Evolutionary conservation across 2,113 vertebrate species (phyloP).

Genomic region (Bubalus kerabau): DNA sequence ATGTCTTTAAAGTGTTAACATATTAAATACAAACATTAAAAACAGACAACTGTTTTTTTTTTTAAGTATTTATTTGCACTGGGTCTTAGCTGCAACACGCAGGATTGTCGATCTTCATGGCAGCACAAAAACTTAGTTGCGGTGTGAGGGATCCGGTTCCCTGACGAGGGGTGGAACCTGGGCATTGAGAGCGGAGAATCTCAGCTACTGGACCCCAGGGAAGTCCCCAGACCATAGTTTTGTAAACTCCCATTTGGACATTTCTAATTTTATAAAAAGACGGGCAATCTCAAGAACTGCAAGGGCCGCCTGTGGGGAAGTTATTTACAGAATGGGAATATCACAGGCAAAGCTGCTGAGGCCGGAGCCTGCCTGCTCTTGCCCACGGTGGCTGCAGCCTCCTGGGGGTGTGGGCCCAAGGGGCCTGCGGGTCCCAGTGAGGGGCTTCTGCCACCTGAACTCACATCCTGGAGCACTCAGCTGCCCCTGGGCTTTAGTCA

Average conservation of each 20-base stretch:
- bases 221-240: background rate
- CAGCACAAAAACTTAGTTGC: background rate
- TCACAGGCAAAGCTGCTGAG: background rate
- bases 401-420: background rate
- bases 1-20: background rate
- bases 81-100: background rate
- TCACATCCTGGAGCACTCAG: background rate
- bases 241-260: background rate
- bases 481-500: background rate
- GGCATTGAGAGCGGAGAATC: background rate
- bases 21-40: background rate
- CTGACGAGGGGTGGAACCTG: background rate
- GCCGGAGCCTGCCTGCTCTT: background rate
- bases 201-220: background rate
- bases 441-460: background rate
- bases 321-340: background rate
- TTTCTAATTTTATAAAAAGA: background rate
- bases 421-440: background rate
- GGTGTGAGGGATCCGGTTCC: background rate
- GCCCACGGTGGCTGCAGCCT: background rate
- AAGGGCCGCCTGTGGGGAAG: background rate
- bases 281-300: background rate
- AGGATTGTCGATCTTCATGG: background rate
- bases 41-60: background rate
- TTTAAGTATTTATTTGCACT: background rate